These are phyloP conservation scores for Alethe diademata DNA, from an alignment of 2,113 vertebrate species.

Conservation along the genomic window DNA sequence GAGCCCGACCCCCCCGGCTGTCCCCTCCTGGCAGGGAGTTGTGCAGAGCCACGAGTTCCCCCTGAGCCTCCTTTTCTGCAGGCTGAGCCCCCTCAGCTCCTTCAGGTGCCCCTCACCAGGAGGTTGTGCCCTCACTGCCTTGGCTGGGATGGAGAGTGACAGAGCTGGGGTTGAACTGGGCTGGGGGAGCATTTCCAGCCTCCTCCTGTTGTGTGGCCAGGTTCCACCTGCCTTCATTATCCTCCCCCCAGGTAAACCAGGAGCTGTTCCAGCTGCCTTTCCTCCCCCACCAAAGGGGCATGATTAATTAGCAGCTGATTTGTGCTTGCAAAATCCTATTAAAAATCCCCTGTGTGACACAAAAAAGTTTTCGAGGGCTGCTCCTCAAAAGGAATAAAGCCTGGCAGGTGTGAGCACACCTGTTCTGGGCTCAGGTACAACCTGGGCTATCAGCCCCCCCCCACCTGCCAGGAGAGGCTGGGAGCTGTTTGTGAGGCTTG, in stretches of 20 bases:
- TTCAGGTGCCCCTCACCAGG: not conserved
- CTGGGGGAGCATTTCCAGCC: not conserved
- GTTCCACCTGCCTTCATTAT: not conserved
- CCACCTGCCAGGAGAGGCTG: not conserved
- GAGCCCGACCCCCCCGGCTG: too few relatives aligned
- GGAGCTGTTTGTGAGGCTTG: not conserved
- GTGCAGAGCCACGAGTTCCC: not conserved
- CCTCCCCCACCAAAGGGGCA: not conserved
- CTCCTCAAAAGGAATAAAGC: not conserved
- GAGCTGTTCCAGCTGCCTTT: not conserved
- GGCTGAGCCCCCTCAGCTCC: not conserved
- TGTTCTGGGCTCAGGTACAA: not conserved
- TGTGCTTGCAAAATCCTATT: not conserved
- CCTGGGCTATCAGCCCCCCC: not conserved
- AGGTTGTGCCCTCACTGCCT: not conserved
- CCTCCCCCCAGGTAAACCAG: not conserved
- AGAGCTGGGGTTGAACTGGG: not conserved
- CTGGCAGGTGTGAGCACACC: not conserved
- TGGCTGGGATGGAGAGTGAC: too few relatives aligned
- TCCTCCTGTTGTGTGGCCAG: not conserved
- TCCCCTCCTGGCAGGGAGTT: not conserved
- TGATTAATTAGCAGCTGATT: conserved; percentile 34
- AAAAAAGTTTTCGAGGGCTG: not conserved
- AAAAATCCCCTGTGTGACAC: not conserved
- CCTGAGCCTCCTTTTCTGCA: not conserved